These are phyloP conservation scores for Tenebrio molitor DNA, from an alignment of 1,140 invertebrate genomes.

Conservation along the genomic window DNA sequence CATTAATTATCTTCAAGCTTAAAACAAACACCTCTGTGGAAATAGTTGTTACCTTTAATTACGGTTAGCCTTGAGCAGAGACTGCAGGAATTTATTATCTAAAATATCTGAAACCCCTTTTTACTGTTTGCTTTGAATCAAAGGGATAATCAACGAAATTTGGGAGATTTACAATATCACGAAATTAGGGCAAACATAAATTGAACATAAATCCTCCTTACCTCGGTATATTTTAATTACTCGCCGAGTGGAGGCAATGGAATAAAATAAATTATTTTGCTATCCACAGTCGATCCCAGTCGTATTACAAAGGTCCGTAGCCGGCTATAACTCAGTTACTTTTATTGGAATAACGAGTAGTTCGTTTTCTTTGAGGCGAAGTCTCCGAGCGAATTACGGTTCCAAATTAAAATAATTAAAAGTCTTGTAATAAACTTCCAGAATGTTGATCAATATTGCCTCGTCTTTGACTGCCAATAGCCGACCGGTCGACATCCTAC, in stretches of 20 bases:
- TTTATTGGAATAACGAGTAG: conserved; percentile 40
- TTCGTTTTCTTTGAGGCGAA: conserved; percentile 39
- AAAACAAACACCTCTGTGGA: too few species aligned
- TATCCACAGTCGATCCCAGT: conserved; percentile 21
- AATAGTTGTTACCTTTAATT: too few species aligned
- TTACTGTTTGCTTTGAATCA: not conserved
- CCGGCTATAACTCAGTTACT: conserved; percentile 32
- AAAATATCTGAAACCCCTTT: not conserved
- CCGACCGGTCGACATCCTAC: not conserved
- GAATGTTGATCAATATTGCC: conserved; percentile 40
- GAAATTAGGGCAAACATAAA: conserved; percentile 20
- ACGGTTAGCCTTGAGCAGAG: not conserved
- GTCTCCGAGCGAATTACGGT: conserved; percentile 10
- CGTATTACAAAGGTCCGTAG: conserved; percentile 29
- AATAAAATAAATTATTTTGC: conserved; percentile 37
- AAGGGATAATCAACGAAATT: not conserved
- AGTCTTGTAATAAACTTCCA: conserved; percentile 39
- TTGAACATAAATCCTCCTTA: conserved; percentile 11
- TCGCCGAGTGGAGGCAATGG: conserved; percentile 15
- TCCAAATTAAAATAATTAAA: conserved; percentile 43
- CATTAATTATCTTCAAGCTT: too few species aligned
- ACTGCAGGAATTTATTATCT: too few species aligned
- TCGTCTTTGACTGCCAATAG: conserved; percentile 30
- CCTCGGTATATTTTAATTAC: conserved; percentile 20
- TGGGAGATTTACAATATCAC: not conserved